Evolutionary conservation across 2,113 vertebrate genomes (phyloP), one percentile per base, ranked within the genome.

Genomic region (Microtus pennsylvanicus): DNA sequence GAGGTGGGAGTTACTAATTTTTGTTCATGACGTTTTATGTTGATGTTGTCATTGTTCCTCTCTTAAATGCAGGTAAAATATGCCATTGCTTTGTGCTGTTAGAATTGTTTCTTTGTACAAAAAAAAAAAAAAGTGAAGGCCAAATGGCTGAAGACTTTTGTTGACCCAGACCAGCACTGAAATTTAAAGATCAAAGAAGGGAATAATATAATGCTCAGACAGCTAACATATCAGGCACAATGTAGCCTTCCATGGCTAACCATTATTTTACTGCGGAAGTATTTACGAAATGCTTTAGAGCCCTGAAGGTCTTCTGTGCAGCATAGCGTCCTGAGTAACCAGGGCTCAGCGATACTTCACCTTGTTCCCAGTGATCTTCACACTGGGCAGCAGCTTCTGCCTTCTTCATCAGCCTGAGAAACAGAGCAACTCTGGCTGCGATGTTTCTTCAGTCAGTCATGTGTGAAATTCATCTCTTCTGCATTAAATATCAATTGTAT

Each of bases 141-240:
- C 50, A 95, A 63, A 65, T 90, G 35, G 55, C 52, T 47, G 86
- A 93, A 91, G 52, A 13, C 22, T 76, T 94, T 93, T 91, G 24
- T 87, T 91, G 28, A 94, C 47, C 4, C 42, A 93, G n/a, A 55
- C 45, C 19, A 72, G 38, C 42, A 50, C 70, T 81, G 35, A 69
- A 52, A 95, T 87, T 55, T 82, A 87, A 82, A 38, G 28, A 58
- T 91, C 26, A 33, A 81, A 91, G 42, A 28, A 74, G 67, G 65
- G 47, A n/a, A 75, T 67, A 7, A 28, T n/a, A 55, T 82, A 86
- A 65, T 47, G 19, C 42, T 77, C 63, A 87, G 87, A 87, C 30
- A 70, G 87, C 42, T 38, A 67, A 85, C n/a, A 61, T 24, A 50
- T 89, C 47, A 86, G 52, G 52, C 3, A 87, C 55, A 90, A 83